Evolutionary conservation across 1,140 invertebrate species (phyloP).

Genomic region (Popillia japonica): DNA sequence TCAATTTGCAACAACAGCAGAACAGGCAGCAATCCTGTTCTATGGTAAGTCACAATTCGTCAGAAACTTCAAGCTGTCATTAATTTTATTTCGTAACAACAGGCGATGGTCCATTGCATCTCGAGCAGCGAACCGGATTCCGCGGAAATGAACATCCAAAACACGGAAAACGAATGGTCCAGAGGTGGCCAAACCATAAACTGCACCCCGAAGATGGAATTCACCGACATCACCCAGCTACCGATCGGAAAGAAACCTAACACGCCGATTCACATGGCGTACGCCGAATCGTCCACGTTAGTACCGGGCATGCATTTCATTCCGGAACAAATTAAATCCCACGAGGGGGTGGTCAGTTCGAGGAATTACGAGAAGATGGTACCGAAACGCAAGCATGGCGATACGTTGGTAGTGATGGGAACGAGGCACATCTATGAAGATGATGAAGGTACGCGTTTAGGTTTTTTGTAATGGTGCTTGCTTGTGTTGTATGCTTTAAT

Average conservation of each 20-base stretch:
- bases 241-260: slow-evolving; percentile 50
- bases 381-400: slow-evolving; percentile 55
- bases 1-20: slow-evolving; percentile 47
- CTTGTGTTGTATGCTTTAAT: background rate
- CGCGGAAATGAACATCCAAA: slow-evolving; percentile 62
- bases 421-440: slow-evolving; percentile 56
- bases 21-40: slow-evolving; percentile 62
- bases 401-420: slow-evolving; percentile 57
- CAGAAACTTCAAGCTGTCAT: background rate
- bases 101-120: slow-evolving; percentile 86
- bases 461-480: background rate
- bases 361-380: slow-evolving; percentile 55
- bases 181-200: slow-evolving; percentile 40
- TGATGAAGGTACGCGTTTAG: slow-evolving; percentile 54
- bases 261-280: slow-evolving; percentile 55
- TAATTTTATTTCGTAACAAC: slow-evolving; percentile 39
- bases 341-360: slow-evolving; percentile 56
- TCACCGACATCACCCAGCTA: slow-evolving; percentile 50
- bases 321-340: slow-evolving; percentile 51
- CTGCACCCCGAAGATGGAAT: slow-evolving; percentile 40
- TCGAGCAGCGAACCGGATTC: slow-evolving; percentile 83
- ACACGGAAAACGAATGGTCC: slow-evolving; percentile 52
- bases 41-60: slow-evolving; percentile 62
- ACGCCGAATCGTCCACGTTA: slow-evolving; percentile 57
- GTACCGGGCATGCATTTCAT: slow-evolving; percentile 54